phyloP scores from a whole-genome alignment of 2,888 invertebrate species.

The Melitaea athalia region DNA sequence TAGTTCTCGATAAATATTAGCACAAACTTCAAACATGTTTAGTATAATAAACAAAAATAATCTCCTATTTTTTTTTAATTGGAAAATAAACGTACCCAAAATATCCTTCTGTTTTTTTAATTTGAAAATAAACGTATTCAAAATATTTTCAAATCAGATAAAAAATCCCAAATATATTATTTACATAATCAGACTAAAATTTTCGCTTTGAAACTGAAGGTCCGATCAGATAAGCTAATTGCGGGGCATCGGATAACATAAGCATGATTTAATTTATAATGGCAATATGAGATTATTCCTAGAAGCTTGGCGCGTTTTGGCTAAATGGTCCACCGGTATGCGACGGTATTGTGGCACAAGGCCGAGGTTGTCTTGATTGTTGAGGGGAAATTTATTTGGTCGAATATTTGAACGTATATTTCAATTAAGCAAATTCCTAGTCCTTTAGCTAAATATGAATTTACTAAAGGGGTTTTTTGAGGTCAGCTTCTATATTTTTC shows the following conservation, averaged over 20 bases:
- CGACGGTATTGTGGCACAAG: slow-evolving; percentile 20
- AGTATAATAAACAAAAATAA: neutral
- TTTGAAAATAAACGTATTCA: neutral
- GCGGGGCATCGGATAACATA: slow-evolving; percentile 23
- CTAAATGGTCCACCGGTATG: slow-evolving; percentile 34
- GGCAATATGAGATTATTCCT: slow-evolving; percentile 33
- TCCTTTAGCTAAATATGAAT: too few relatives aligned
- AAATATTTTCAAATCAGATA: slow-evolving; percentile 3
- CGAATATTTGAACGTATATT: too few relatives aligned
- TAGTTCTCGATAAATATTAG: slow-evolving; percentile 1
- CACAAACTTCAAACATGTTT: neutral
- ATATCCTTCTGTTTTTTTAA: too few relatives aligned
- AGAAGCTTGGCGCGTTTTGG: slow-evolving; percentile 35
- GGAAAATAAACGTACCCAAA: too few relatives aligned
- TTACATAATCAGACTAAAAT: slow-evolving; percentile 2
- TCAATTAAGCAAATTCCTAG: too few relatives aligned
- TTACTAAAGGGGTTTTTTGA: too few relatives aligned
- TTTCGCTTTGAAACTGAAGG: slow-evolving; percentile 5
- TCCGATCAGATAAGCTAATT: slow-evolving; percentile 27
- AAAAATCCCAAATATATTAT: slow-evolving; percentile 1
- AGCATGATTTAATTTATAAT: slow-evolving; percentile 15
- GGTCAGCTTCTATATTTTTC: too few relatives aligned
- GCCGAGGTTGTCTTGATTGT: slow-evolving; percentile 1
- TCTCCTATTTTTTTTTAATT: too few relatives aligned
- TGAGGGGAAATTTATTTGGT: too few relatives aligned